Evolutionary conservation across 2,888 invertebrate genomes (phyloP).

Genomic region (Eupithecia tripunctaria): DNA sequence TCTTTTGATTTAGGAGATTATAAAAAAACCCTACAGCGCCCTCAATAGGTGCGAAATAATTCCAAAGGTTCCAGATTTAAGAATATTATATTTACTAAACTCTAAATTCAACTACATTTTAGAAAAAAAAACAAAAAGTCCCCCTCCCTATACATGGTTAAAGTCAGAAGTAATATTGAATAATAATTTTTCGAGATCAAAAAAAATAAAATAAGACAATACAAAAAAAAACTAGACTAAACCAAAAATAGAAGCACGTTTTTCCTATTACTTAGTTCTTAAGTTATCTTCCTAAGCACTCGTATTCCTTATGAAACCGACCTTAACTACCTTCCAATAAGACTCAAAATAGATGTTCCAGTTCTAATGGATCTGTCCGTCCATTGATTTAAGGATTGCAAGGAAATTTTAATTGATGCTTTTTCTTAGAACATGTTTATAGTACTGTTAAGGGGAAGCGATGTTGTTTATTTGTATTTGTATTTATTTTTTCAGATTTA

Average conservation of each 20-base stretch:
- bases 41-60: background rate
- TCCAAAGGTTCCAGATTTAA: background rate
- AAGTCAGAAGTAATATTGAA: background rate
- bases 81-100: background rate
- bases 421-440: conserved; percentile 70
- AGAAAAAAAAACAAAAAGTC: background rate
- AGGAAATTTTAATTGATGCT: conserved; percentile 72
- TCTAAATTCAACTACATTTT: background rate
- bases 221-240: conserved; percentile 1
- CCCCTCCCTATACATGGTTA: background rate
- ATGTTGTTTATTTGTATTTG: no score
- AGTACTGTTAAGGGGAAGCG: conserved; percentile 17
- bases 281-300: conserved; percentile 20
- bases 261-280: conserved; percentile 20
- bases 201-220: background rate
- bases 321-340: conserved; percentile 8
- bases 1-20: background rate
- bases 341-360: conserved; percentile 8
- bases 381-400: conserved; percentile 36
- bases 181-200: background rate
- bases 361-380: conserved; percentile 36
- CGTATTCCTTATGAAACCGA: background rate
- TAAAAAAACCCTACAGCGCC: background rate
- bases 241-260: conserved; percentile 18
- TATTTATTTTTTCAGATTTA: no score